Base-by-base conservation (phyloP, 2,888 invertebrate genomes). In the Syrphus vitripennis region DNA sequence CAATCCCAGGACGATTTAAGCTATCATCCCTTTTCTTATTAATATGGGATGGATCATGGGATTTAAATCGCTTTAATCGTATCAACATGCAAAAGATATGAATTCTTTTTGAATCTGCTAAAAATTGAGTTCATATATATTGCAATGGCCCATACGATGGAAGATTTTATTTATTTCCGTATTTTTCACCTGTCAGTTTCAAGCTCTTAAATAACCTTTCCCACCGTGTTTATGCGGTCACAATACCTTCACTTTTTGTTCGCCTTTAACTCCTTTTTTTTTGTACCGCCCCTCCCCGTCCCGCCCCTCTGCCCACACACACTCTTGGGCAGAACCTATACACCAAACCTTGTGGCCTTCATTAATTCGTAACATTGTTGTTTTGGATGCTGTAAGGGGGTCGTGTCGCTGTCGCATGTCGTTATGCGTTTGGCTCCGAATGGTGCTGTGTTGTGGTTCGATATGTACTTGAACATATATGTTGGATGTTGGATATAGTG, bases 281-380 rank as follows among this genome's bases (percentile, higher is more conserved):
- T 31, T 16, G 6, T 12, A 0, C 12, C 9, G 0, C 14, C 12
- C 24, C 4, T 1, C 2, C 24, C 0, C 14, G 0, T 1, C 61
- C 10, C 26, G 5, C 29, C 48, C n/a, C 48, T 19, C 10, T 4
- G 4, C 19, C n/a, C n/a, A 4, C 21, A 2, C 4, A 3, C 3
- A 10, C 16, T 59, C 3, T 42, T 12, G 26, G 3, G 19, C 12
- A 63, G 9, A n/a, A n/a, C n/a, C n/a, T n/a, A n/a, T 21, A 59
- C 34, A 24, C 40, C 16, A 34, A 55, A 70, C 42, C 21, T 24
- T 53, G 65, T 65, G 69, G 55, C 45, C 55, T 86, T 69, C 48
- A 72, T 76, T 81, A 81, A 81, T 81, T 74, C 72, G 81, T 77
- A 63, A 74, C 76, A 74, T 42, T 72, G 59, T 55, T 69, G 67